Base-by-base conservation (phyloP, 2,888 invertebrate species). In the Tupiocoris notatus region DNA sequence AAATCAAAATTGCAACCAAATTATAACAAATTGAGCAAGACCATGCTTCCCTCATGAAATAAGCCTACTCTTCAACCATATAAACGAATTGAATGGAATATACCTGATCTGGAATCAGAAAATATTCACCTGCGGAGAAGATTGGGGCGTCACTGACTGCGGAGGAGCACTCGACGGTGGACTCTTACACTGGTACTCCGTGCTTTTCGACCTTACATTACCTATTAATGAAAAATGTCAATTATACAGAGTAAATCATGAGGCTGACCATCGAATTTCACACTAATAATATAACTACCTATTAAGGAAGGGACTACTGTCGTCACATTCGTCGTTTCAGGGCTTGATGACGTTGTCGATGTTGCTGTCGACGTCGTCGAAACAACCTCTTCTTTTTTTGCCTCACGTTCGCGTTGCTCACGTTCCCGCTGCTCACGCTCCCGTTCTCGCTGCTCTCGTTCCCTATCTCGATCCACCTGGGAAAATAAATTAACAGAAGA, bases 61-160 rank as follows among this genome's bases (percentile, higher is more conserved):
- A n/a, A n/a, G n/a, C n/a, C n/a, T n/a, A n/a, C n/a, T n/a, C n/a
- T n/a, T n/a, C n/a, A n/a, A n/a, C n/a, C n/a, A n/a, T n/a, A n/a
- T n/a, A n/a, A n/a, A n/a, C n/a, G n/a, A n/a, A n/a, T n/a, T n/a
- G n/a, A n/a, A n/a, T n/a, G n/a, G n/a, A n/a, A n/a, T n/a, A n/a
- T n/a, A n/a, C n/a, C n/a, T n/a, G n/a, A n/a, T n/a, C n/a, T n/a
- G n/a, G n/a, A n/a, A 6, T n/a, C n/a, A 59, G n/a, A n/a, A n/a
- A n/a, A n/a, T n/a, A n/a, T 21, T 23, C 9, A 70, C 70, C 73
- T 73, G 73, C 16, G 73, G 73, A 16, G 73, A 73, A 24, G 62
- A 62, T 58, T 70, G 70, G 24, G 70, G 59, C 58, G 70, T 12
- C 3, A 24, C 24, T 20, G 73, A 23, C 16, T n/a, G 59, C 2